phyloP scores from a whole-genome alignment of 2,888 invertebrate genomes.

The Palloptera scutellata region DNA sequence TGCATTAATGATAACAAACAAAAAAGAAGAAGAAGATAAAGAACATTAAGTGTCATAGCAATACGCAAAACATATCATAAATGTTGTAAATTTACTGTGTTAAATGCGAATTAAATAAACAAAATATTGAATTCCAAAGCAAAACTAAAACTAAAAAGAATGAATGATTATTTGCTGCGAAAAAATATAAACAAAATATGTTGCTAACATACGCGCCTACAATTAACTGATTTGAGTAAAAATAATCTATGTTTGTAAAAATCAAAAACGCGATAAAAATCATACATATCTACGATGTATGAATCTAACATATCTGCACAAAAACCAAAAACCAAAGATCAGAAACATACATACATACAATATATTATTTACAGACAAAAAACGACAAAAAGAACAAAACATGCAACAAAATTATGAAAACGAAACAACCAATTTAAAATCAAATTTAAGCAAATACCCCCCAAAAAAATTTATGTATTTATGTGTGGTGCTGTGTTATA shows the following conservation, averaged over 20 bases:
- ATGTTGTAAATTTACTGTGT: conserved; percentile 64
- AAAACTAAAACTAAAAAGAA: conserved; percentile 17
- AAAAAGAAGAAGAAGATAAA: conserved; percentile 23
- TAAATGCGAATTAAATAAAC: conserved; percentile 37
- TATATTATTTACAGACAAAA: conserved; percentile 40
- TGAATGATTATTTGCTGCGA: background rate
- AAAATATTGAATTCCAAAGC: conserved; percentile 29
- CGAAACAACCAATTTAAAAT: conserved; percentile 7
- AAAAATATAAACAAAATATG: background rate
- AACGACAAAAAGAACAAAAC: conserved; percentile 19
- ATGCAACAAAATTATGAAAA: too few relatives aligned
- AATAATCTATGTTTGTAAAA: background rate
- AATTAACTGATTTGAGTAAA: background rate
- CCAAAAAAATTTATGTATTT: conserved; percentile 27
- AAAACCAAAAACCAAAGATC: conserved; percentile 8
- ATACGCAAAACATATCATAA: conserved; percentile 65
- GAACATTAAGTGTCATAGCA: conserved; percentile 62
- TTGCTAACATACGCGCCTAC: too few relatives aligned
- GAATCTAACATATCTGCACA: conserved; percentile 1
- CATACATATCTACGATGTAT: conserved; percentile 19
- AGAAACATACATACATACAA: conserved; percentile 9
- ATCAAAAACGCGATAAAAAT: conserved; percentile 20
- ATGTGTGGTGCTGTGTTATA: conserved; percentile 15
- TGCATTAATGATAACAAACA: conserved; percentile 3
- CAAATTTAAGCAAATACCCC: conserved; percentile 9